Conservation (phyloP, 2,113 vertebrate species). For the Emberiza fucata region DNA sequence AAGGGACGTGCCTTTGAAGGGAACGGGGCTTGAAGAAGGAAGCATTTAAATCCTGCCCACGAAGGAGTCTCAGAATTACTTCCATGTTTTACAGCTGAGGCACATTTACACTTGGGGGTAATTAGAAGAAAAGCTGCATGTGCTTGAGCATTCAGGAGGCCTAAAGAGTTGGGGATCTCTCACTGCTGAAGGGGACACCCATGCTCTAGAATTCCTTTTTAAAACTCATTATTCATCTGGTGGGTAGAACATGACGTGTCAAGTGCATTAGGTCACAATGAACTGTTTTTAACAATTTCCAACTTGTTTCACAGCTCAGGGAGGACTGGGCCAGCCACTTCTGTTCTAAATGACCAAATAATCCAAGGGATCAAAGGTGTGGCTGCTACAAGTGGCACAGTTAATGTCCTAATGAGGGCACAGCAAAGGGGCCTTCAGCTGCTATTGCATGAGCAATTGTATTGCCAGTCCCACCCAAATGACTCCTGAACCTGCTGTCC, state of each 20-base stretch:
- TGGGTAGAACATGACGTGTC: neutral
- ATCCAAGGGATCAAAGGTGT: neutral
- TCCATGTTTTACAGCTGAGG: neutral
- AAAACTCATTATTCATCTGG: neutral
- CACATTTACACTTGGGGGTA: neutral
- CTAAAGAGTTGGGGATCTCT: neutral
- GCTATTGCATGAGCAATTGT: rapidly evolving
- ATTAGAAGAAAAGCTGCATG: neutral
- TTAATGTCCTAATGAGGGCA: neutral
- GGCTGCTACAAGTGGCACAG: neutral
- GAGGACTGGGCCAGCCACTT: neutral
- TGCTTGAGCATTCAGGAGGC: neutral
- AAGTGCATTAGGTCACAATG: neutral
- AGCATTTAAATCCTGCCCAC: neutral
- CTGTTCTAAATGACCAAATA: neutral
- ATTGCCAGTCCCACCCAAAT: neutral
- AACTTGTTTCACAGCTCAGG: neutral
- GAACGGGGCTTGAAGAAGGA: neutral
- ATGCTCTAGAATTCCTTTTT: neutral
- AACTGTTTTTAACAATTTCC: neutral
- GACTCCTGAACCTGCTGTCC: neutral
- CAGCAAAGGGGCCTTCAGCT: neutral
- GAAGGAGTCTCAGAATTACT: neutral
- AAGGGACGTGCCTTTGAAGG: neutral
- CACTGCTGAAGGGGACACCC: neutral